Conservation (phyloP, 2,888 invertebrate genomes). For the Cephus pulcher region DNA sequence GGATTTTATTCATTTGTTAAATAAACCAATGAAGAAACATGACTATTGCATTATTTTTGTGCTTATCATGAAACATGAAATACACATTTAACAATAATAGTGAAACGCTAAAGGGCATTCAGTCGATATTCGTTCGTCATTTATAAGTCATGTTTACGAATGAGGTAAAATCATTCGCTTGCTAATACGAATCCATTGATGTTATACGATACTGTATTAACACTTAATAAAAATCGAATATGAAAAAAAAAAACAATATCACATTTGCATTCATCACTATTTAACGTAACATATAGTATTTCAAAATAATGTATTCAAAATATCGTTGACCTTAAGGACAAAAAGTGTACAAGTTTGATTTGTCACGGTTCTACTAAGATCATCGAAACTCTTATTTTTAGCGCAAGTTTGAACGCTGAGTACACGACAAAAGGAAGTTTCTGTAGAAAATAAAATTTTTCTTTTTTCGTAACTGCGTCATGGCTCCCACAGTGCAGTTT, state of each 20-base stretch:
- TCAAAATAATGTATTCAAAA: neutral
- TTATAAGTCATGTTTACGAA: neutral
- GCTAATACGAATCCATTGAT: neutral
- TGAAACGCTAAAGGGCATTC: neutral
- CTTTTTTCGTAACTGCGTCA: neutral
- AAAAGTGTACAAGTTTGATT: neutral
- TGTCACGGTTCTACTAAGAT: neutral
- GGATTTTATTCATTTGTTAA: neutral
- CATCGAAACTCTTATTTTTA: neutral
- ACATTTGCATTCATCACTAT: slow-evolving; percentile 35
- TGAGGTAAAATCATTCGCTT: neutral
- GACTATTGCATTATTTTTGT: neutral
- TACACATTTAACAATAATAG: neutral
- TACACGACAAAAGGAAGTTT: neutral
- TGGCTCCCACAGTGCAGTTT: neutral
- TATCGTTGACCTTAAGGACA: neutral
- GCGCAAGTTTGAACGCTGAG: neutral
- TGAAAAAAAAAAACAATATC: slow-evolving; percentile 33
- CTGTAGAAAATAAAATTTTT: neutral
- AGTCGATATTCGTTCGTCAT: neutral
- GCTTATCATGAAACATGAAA: neutral
- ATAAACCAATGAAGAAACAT: neutral
- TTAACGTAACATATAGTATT: neutral
- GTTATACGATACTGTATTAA: neutral
- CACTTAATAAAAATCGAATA: neutral